Evolutionary conservation across 2,888 invertebrate species (phyloP).

Genomic region (Drosophila koepferae): DNA sequence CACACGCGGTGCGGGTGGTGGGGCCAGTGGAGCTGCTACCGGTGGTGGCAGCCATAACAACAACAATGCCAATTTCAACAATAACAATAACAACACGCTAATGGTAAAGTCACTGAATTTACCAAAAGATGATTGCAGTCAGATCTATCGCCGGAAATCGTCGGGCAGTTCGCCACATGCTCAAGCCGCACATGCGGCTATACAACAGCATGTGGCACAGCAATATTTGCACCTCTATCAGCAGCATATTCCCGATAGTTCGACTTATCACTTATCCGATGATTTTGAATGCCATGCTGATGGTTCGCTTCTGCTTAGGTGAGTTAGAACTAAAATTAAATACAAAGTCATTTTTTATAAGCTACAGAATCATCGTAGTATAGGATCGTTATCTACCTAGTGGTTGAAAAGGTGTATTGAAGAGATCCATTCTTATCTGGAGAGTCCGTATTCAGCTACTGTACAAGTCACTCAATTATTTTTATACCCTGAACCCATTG

Average conservation of each 20-base stretch:
- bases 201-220: constrained; percentile 39
- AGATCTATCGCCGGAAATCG: constrained; percentile 84
- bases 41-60: constrained; percentile 62
- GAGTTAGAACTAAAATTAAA: constrained; percentile 42
- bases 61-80: constrained; percentile 64
- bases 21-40: background rate
- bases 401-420: background rate
- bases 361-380: background rate
- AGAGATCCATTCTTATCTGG: background rate
- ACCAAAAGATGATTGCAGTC: constrained; percentile 83
- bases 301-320: constrained; percentile 88
- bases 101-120: constrained; percentile 82
- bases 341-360: background rate
- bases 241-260: constrained; percentile 60
- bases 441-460: background rate
- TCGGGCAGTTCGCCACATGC: constrained; percentile 83
- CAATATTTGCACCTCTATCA: constrained; percentile 56
- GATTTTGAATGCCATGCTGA: constrained; percentile 87
- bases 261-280: constrained; percentile 81
- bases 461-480: background rate
- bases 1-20: constrained; percentile 55
- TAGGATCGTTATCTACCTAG: background rate
- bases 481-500: too few relatives aligned
- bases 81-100: constrained; percentile 80
- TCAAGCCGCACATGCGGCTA: constrained; percentile 53